Percentiles rank a stretch among this genome's conserved stretches.
phyloP scores from a whole-genome alignment of 2,888 invertebrate genomes.

The Meliscaeva auricollis region DNA sequence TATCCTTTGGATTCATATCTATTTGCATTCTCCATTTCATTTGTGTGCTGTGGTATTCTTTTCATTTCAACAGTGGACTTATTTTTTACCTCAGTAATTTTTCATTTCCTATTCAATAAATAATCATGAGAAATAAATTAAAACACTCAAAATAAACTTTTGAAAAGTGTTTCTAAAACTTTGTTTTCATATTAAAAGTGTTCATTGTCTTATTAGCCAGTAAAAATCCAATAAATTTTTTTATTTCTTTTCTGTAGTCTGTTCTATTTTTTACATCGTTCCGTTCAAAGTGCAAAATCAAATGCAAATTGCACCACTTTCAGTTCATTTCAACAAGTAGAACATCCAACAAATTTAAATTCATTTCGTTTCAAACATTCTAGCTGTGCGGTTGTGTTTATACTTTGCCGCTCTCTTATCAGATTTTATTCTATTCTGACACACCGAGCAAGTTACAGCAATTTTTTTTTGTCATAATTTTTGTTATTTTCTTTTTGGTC shows the following conservation, averaged over 20 bases:
- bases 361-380: slow-evolving; percentile 52
- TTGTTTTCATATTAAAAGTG: background rate
- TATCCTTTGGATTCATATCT: too few relatives aligned
- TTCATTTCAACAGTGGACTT: too few relatives aligned
- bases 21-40: too few relatives aligned
- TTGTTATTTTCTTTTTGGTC: background rate
- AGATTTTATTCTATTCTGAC: slow-evolving; percentile 4
- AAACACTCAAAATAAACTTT: too few relatives aligned
- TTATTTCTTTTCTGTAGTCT: background rate
- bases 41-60: too few relatives aligned
- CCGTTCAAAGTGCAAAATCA: slow-evolving; percentile 3
- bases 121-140: too few relatives aligned
- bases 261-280: background rate
- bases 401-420: slow-evolving; percentile 4
- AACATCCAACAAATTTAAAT: background rate
- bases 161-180: too few relatives aligned
- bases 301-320: slow-evolving; percentile 35
- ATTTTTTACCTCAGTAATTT: too few relatives aligned
- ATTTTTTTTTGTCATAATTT: background rate
- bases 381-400: background rate
- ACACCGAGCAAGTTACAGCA: background rate
- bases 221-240: background rate
- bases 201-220: background rate
- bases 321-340: slow-evolving; percentile 1
- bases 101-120: too few relatives aligned